Conservation (phyloP, 2,888 invertebrate species). For the Eupithecia abbreviata region DNA sequence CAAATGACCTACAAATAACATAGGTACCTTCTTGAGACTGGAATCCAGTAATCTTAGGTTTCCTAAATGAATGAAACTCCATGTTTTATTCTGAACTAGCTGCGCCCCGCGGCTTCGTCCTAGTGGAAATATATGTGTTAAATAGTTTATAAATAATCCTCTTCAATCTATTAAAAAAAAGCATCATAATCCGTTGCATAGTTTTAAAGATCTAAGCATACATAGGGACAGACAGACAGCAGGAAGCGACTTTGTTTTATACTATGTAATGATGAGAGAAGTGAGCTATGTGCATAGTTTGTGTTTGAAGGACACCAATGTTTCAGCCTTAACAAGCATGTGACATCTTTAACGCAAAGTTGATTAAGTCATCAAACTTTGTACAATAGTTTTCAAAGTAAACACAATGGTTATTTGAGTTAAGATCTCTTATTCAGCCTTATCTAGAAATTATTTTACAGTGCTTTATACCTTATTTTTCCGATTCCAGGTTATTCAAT, state of each 20-base stretch:
- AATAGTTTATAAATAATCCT: too few relatives aligned
- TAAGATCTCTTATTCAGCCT: not conserved
- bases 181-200: too few relatives aligned
- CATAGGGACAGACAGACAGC: too few relatives aligned
- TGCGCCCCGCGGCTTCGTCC: too few relatives aligned
- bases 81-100: not conserved
- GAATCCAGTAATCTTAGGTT: not conserved
- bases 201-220: too few relatives aligned
- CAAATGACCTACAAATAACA: not conserved
- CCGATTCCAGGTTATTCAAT: slow-evolving; percentile 68
- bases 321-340: too few relatives aligned
- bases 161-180: too few relatives aligned
- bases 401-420: not conserved
- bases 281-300: not conserved
- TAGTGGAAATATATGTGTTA: too few relatives aligned
- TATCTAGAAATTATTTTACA: not conserved
- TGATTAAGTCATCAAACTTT: not conserved
- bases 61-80: not conserved
- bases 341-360: not conserved
- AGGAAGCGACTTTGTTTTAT: too few relatives aligned
- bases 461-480: not conserved
- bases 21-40: not conserved
- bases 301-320: not conserved
- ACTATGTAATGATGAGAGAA: not conserved
- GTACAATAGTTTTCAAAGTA: not conserved